Percentiles rank a stretch among this genome's conserved stretches.
Conservation (phyloP, 2,797 vertebrate species). For the Silurus aristotelis region DNA sequence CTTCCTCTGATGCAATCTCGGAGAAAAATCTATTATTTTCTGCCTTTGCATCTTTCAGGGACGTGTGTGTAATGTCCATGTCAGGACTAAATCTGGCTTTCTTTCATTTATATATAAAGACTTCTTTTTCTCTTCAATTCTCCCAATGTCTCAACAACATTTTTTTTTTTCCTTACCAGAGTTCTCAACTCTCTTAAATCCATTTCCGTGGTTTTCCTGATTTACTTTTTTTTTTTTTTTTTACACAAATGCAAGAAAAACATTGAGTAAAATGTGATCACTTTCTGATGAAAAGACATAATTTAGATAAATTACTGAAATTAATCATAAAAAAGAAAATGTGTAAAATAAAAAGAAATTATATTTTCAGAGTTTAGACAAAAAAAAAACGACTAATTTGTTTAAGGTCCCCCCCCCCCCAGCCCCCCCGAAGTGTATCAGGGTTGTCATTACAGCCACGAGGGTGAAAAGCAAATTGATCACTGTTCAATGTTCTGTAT, state of each 20-base stretch:
- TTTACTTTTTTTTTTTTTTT: background rate
- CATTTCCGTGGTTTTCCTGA: background rate
- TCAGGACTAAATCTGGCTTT: background rate
- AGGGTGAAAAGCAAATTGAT: conserved; percentile 59
- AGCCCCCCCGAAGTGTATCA: conserved; percentile 24
- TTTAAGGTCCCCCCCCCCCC: too few relatives aligned
- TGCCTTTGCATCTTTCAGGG: background rate
- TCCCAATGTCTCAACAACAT: background rate
- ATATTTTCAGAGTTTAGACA: too few relatives aligned
- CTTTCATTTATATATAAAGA: background rate
- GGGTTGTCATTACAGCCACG: background rate
- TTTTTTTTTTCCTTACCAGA: too few relatives aligned
- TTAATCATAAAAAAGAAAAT: background rate
- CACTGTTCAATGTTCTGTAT: conserved; percentile 59
- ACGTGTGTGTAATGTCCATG: background rate
- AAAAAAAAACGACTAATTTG: too few relatives aligned
- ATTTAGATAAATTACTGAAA: background rate
- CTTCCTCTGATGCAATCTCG: background rate
- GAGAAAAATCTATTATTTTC: background rate
- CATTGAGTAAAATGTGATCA: background rate
- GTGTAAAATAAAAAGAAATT: too few relatives aligned
- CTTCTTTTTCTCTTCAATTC: background rate
- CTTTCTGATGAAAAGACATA: background rate
- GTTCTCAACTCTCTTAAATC: background rate
- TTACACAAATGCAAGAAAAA: background rate